Evolutionary conservation across 2,113 vertebrate species (phyloP).

Genomic region (Apeltes quadracus): DNA sequence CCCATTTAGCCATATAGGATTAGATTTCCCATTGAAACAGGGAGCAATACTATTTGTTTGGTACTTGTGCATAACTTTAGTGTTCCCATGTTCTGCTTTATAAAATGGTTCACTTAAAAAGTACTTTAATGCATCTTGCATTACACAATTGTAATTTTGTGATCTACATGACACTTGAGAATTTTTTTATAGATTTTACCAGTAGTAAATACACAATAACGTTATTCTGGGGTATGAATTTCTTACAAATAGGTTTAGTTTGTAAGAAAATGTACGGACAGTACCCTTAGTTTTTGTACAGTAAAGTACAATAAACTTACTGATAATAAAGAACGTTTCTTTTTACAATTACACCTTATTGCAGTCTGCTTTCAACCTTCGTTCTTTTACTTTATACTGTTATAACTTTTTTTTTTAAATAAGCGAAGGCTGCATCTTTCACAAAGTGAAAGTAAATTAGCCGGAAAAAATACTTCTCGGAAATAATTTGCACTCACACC

Average conservation of each 20-base stretch:
- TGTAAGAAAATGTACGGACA: not conserved
- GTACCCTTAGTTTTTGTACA: not conserved
- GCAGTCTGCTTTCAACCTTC: not conserved
- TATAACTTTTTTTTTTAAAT: not conserved
- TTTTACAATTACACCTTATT: not conserved
- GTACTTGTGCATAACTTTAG: not conserved
- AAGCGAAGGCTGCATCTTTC: not conserved
- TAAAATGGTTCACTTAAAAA: too few relatives aligned
- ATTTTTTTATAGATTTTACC: not conserved
- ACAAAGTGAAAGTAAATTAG: not conserved
- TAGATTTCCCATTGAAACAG: not conserved
- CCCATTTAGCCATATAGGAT: too few relatives aligned
- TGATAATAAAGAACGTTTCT: not conserved
- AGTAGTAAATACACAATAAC: not conserved
- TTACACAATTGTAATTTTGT: not conserved
- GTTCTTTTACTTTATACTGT: not conserved
- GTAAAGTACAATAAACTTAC: not conserved
- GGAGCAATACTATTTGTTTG: not conserved
- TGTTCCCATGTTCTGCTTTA: not conserved
- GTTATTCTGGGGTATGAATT: too few relatives aligned
- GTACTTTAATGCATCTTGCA: not conserved
- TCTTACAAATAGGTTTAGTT: too few relatives aligned
- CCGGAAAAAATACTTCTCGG: not conserved
- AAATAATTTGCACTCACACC: not conserved
- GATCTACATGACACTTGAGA: not conserved